Evolutionary conservation across 2,113 vertebrate genomes (phyloP).

Genomic region (Erythrocebus patas): DNA sequence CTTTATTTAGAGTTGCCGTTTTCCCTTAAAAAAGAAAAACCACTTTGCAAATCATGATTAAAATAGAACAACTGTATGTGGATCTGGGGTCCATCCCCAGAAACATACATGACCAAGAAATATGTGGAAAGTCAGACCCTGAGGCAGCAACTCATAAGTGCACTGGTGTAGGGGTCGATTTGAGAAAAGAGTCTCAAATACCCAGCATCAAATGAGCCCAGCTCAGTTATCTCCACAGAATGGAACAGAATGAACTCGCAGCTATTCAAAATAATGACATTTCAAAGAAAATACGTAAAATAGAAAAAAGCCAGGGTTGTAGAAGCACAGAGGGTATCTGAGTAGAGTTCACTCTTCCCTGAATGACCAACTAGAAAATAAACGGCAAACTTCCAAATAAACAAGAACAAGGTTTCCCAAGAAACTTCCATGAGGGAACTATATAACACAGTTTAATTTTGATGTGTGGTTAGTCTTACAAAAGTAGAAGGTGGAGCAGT

Average conservation of each 20-base stretch:
- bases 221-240: constrained; percentile 42
- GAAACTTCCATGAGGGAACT: neutral
- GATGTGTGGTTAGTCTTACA: neutral
- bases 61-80: constrained; percentile 57
- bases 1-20: constrained; percentile 79
- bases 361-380: constrained; percentile 33
- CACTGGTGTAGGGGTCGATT: constrained; percentile 4
- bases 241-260: constrained; percentile 3
- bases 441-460: neutral
- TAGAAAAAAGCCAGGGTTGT: constrained; percentile 55
- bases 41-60: constrained; percentile 77
- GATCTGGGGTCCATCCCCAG: constrained; percentile 59
- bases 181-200: constrained; percentile 43
- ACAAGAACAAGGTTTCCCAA: constrained; percentile 14
- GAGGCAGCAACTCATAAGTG: constrained; percentile 38
- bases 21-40: constrained; percentile 71
- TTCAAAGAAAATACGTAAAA: constrained; percentile 51
- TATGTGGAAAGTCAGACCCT: constrained; percentile 36
- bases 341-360: neutral
- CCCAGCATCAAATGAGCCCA: constrained; percentile 45
- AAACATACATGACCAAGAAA: constrained; percentile 46
- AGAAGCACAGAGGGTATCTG: constrained; percentile 16
- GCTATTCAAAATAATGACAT: neutral
- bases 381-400: constrained; percentile 26
- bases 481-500: neutral